Conservation (phyloP, 2,113 vertebrate species). For the Silurus asotus region DNA sequence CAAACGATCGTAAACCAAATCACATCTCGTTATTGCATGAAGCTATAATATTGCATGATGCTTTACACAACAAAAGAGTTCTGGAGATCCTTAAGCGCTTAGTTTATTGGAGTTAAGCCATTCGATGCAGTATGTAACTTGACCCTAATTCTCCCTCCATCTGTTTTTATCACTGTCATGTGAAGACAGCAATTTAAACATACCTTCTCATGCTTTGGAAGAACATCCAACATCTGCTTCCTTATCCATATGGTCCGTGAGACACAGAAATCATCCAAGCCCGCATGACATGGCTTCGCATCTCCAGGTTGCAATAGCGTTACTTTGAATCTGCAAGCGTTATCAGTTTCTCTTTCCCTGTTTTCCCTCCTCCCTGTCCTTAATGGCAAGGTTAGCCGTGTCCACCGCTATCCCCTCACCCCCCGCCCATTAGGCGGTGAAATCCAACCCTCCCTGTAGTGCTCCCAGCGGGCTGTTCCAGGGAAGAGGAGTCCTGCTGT, state of each 20-base stretch:
- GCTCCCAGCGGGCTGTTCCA: slow-evolving; percentile 35
- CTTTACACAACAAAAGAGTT: not conserved
- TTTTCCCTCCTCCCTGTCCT: slow-evolving; percentile 48
- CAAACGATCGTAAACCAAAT: not conserved
- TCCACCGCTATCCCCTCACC: slow-evolving; percentile 32
- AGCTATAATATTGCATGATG: not conserved
- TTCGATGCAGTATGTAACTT: slow-evolving; percentile 30
- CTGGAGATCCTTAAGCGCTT: not conserved
- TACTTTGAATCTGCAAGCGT: not conserved
- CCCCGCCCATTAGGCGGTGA: slow-evolving; percentile 63
- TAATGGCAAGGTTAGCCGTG: slow-evolving; percentile 63
- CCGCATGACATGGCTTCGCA: not conserved
- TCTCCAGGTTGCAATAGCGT: not conserved
- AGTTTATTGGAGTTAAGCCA: not conserved
- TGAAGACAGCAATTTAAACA: not conserved
- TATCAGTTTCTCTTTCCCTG: slow-evolving; percentile 15
- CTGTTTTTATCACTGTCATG: not conserved
- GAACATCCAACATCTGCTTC: slow-evolving; percentile 11
- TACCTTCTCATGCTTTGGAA: slow-evolving; percentile 58
- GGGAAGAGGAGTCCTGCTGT: slow-evolving; percentile 32
- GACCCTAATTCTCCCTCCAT: not conserved
- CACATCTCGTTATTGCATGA: not conserved
- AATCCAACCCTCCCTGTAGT: slow-evolving; percentile 69
- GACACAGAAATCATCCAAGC: not conserved
- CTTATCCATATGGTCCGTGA: slow-evolving; percentile 6